Conservation (phyloP, 2,113 vertebrate species). For the Halichoerus grypus region DNA sequence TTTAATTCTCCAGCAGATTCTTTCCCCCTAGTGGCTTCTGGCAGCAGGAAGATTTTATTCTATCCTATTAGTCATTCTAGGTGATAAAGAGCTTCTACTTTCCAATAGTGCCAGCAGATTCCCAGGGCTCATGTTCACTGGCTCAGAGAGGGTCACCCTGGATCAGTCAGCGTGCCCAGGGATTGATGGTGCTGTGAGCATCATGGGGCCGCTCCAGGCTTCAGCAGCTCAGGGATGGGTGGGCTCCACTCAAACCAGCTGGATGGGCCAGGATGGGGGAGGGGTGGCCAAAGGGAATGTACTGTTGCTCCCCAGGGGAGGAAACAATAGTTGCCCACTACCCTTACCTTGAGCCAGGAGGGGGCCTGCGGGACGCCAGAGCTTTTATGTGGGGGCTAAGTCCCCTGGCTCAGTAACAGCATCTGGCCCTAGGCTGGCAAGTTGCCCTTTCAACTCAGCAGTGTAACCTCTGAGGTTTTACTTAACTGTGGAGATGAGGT, state of each 20-base stretch:
- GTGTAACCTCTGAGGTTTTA: background rate
- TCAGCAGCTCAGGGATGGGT: background rate
- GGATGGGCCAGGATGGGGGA: background rate
- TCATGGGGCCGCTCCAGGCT: background rate
- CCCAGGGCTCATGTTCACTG: background rate
- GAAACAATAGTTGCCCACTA: background rate
- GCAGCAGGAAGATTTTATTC: background rate
- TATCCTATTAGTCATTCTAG: background rate
- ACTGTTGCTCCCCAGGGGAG: background rate
- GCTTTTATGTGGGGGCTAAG: background rate
- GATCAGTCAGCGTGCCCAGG: background rate
- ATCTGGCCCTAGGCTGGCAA: background rate
- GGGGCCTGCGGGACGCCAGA: background rate
- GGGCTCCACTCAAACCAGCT: background rate
- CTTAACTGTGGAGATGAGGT: background rate
- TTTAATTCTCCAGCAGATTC: conserved; percentile 31
- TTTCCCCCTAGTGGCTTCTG: background rate
- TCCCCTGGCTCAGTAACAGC: background rate
- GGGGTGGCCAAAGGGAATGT: background rate
- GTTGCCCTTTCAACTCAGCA: background rate
- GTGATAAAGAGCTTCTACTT: background rate
- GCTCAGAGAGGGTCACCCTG: background rate
- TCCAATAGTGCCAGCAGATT: background rate
- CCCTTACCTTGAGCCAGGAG: background rate
- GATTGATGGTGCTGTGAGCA: background rate